A percentile compares a stretch with the other conserved stretches of the same genome.
These are phyloP conservation scores for Struthidea cinerea DNA, from an alignment of 2,113 vertebrate genomes.

Conservation along the genomic window DNA sequence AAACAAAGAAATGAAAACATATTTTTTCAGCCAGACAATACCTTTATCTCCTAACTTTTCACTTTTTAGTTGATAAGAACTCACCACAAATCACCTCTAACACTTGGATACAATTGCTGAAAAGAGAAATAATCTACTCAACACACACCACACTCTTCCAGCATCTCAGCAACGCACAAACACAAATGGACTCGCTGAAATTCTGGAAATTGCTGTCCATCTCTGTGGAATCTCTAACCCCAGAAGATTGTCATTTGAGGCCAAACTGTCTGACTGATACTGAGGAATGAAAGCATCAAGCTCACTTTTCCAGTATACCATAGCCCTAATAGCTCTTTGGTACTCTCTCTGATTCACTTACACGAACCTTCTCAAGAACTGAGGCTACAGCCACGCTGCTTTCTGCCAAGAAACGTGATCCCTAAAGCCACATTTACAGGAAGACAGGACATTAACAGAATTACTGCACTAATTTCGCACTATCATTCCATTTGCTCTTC, in stretches of 20 bases:
- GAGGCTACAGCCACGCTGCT: not conserved
- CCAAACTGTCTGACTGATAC: not conserved
- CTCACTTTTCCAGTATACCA: not conserved
- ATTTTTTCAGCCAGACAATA: not conserved
- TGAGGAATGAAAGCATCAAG: not conserved
- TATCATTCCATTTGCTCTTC: not conserved
- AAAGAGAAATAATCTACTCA: not conserved
- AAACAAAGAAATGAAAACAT: not conserved
- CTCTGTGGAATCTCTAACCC: not conserved
- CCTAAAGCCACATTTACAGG: slow-evolving; percentile 24
- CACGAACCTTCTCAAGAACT: not conserved
- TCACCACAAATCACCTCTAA: not conserved
- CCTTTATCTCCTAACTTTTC: not conserved
- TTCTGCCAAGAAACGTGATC: slow-evolving; percentile 21
- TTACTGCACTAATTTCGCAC: not conserved
- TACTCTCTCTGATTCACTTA: not conserved
- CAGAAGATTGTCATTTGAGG: not conserved
- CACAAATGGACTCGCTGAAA: not conserved
- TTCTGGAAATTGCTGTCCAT: not conserved
- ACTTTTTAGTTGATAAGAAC: not conserved
- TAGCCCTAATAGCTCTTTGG: not conserved
- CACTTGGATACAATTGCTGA: not conserved
- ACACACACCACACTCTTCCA: not conserved
- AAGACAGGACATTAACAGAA: not conserved
- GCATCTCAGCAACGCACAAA: not conserved